These are phyloP conservation scores for Nasonia longicornis DNA, from an alignment of 1,140 invertebrate genomes.

Conservation along the genomic window DNA sequence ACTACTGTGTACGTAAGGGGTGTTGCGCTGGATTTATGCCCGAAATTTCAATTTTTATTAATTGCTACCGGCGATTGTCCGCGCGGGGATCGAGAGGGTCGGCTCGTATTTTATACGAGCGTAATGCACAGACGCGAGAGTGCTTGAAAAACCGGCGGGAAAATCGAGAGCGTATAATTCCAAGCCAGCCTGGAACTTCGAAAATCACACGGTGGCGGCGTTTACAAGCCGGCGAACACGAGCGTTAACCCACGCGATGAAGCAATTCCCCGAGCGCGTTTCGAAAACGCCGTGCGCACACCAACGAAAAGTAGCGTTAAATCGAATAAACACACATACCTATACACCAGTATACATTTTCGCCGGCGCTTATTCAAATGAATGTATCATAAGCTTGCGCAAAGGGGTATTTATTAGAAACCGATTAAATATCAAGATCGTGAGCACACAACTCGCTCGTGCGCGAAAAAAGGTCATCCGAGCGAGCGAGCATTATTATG, in stretches of 20 bases:
- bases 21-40: constrained; percentile 48
- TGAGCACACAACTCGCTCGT: neutral
- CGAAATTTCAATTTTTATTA: constrained; percentile 41
- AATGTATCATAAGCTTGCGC: constrained; percentile 29
- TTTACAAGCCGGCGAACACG: neutral
- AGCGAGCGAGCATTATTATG: constrained; percentile 17
- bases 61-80: constrained; percentile 33
- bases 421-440: constrained; percentile 36
- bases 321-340: too few species aligned
- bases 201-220: neutral
- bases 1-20: neutral
- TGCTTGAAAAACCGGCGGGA: too few species aligned
- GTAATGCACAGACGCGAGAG: too few species aligned
- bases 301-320: too few species aligned
- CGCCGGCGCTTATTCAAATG: constrained; percentile 27
- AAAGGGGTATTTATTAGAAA: constrained; percentile 37
- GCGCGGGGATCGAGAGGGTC: neutral
- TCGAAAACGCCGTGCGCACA: too few species aligned
- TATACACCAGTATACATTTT: too few species aligned
- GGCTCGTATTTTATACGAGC: neutral
- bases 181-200: constrained; percentile 10
- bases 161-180: constrained; percentile 7
- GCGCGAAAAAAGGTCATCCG: neutral
- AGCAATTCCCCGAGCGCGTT: neutral
- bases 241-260: neutral